Evolutionary conservation across 2,888 invertebrate genomes (phyloP).

Genomic region (Euphydryas editha): DNA sequence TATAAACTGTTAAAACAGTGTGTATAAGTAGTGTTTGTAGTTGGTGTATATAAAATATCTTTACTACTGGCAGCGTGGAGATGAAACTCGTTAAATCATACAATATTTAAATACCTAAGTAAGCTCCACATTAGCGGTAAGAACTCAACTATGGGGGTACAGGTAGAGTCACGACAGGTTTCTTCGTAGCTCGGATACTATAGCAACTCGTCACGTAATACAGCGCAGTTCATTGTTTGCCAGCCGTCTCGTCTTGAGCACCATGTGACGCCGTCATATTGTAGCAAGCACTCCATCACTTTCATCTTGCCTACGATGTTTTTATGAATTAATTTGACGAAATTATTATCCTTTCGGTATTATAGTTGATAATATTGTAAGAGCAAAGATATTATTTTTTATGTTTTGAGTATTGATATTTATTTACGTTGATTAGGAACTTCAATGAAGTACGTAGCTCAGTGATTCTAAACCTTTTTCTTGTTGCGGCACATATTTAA

Average conservation of each 20-base stretch:
- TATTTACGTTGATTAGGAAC: not conserved
- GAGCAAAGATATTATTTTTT: not conserved
- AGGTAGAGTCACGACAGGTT: not conserved
- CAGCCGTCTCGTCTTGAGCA: slow-evolving; percentile 15
- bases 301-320: slow-evolving; percentile 7
- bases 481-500: too few species aligned
- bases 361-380: not conserved
- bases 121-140: not conserved
- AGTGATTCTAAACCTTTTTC: too few species aligned
- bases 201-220: not conserved
- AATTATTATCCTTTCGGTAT: not conserved
- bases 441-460: too few species aligned
- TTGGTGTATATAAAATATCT: too few species aligned
- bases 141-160: not conserved
- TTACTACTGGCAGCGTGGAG: not conserved
- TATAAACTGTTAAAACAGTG: not conserved
- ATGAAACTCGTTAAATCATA: not conserved
- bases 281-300: slow-evolving; percentile 11
- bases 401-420: not conserved
- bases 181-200: too few species aligned
- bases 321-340: slow-evolving; percentile 8
- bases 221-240: slow-evolving; percentile 21
- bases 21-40: too few species aligned
- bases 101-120: not conserved
- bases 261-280: slow-evolving; percentile 23